Evolutionary conservation across 53 echinoderm and acorn worm species (phyloP), one percentile per base, ranked within the genome.

Genomic region (Hippasteria phrygiana): DNA sequence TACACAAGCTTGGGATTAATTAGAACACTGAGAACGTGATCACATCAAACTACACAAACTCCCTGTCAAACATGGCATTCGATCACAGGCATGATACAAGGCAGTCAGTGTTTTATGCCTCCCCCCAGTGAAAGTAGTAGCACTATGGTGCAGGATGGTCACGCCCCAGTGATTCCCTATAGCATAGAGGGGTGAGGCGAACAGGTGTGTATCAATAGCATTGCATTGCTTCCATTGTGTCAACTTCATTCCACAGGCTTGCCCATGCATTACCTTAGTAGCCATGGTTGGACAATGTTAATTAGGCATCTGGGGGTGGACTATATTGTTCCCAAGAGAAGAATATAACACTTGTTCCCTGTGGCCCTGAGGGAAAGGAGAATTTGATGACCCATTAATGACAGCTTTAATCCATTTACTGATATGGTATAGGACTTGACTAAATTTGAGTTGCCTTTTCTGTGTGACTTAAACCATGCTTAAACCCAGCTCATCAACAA

Each of bases 271-370:
- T 38, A 83, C 69, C 55, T 51, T 41, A 71, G 85, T 39, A 70
- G 71, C 85, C 71, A 71, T 22, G 27, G 9, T 27, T 27, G n/a
- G n/a, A n/a, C n/a, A n/a, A n/a, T n/a, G n/a, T n/a, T n/a, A n/a
- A n/a, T n/a, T n/a, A n/a, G n/a, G n/a, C n/a, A n/a, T n/a, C n/a
- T n/a, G n/a, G n/a, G n/a, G n/a, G n/a, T n/a, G n/a, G 51, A 77
- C 33, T 26, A 32, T 77, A 33, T 77, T 77, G 77, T 77, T 77
- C 77, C 77, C 77, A 77, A n/a, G n/a, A n/a, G n/a, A n/a, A n/a
- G n/a, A n/a, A n/a, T n/a, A n/a, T n/a, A n/a, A n/a, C n/a, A n/a
- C n/a, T n/a, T n/a, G n/a, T n/a, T n/a, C n/a, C n/a, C n/a, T n/a
- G n/a, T n/a, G n/a, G n/a, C n/a, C n/a, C n/a, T n/a, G n/a, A n/a